Percentiles rank a stretch among this genome's conserved stretches.
These are phyloP conservation scores for Vulpes vulpes DNA, from an alignment of 2,113 vertebrate genomes.

Conservation along the genomic window DNA sequence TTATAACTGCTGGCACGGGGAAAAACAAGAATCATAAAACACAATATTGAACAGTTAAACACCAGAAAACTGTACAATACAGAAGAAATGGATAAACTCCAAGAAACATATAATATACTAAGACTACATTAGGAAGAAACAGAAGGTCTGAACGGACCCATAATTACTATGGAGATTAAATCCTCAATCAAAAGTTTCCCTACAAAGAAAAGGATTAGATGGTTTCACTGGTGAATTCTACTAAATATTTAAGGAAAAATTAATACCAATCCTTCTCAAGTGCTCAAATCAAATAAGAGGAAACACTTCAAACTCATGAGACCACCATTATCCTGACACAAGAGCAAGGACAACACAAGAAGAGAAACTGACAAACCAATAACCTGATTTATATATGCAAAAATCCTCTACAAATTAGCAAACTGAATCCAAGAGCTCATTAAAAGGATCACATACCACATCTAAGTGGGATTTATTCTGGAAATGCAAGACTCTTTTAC, in stretches of 20 bases:
- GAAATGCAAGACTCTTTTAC: not conserved
- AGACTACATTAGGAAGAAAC: not conserved
- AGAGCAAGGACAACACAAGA: not conserved
- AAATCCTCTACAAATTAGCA: not conserved
- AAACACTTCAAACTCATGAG: not conserved
- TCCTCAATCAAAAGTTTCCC: not conserved
- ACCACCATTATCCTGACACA: not conserved
- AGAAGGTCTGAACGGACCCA: not conserved
- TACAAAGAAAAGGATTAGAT: not conserved
- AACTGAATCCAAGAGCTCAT: not conserved
- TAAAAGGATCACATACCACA: not conserved
- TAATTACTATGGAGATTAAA: not conserved
- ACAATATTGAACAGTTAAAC: not conserved
- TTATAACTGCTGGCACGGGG: not conserved
- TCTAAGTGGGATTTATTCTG: not conserved
- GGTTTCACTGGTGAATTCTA: not conserved
- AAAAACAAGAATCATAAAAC: not conserved
- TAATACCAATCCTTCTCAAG: not conserved
- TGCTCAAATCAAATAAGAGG: not conserved
- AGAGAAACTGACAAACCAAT: not conserved
- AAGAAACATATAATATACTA: not conserved
- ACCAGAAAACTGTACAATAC: not conserved
- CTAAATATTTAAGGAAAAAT: not conserved
- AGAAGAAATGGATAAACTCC: not conserved
- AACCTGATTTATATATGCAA: not conserved